Base-by-base conservation (phyloP, 2,113 vertebrate genomes). In the Tautogolabrus adspersus region DNA sequence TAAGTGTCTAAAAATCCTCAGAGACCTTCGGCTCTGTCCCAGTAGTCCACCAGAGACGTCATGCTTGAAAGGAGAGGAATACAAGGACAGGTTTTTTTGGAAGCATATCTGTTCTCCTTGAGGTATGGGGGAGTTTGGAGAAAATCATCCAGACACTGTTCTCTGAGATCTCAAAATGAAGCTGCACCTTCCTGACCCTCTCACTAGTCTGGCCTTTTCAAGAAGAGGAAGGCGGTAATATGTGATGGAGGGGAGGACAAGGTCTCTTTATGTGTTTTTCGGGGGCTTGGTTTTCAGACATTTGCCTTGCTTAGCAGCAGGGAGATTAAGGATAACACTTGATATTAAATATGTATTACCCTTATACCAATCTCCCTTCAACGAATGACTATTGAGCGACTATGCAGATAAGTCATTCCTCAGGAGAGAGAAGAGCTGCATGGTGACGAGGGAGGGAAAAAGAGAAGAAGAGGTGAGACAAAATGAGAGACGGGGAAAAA, bases 331-430 rank as follows among this genome's bases (percentile, higher is more conserved):
- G 68, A 88, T 91, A 88, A 89, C 89, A 91, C 79, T 77, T 81
- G 47, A 71, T 72, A 86, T 93, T 55, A 92, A 91, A 93, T 89
- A 91, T 93, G 86, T 87, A 93, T 86, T 66, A 80, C 58, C 72
- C 65, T 84, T 90, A 88, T 85, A 88, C 84, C 84, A 87, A 85
- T 91, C 83, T 87, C 56, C 44, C 44, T 51, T 86, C 82, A 81
- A 75, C 60, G 56, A 83, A 82, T 69, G 71, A 82, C 88, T 90
- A 73, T 86, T 79, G 86, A 90, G 83, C 89, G 72, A 74, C 66
- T 34, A 82, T 44, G n/a, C 74, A 44, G 8, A 91, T 94, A 81
- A 92, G 92, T 91, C 85, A 92, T 91, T 92, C 80, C 87, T 89
- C 81, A 72, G 73, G 67, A 89, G 80, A 72, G 70, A 84, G 58